These are phyloP conservation scores for Apodemia zela DNA, from an alignment of 2,888 invertebrate species.

Conservation along the genomic window DNA sequence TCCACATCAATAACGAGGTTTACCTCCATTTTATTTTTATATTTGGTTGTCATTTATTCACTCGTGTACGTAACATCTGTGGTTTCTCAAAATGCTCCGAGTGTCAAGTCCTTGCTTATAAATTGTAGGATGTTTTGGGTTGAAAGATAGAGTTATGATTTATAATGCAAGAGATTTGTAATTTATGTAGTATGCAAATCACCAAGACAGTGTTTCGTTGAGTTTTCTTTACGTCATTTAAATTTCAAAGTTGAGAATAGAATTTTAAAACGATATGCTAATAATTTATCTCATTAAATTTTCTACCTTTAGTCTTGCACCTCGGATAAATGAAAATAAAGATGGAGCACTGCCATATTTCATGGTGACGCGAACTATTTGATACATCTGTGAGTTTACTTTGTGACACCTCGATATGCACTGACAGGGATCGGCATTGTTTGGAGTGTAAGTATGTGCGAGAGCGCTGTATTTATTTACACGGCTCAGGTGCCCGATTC, in stretches of 20 bases:
- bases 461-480: too few species aligned
- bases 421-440: too few species aligned
- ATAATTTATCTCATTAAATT: neutral
- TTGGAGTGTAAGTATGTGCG: too few species aligned
- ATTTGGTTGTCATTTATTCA: conserved; percentile 26
- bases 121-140: conserved; percentile 6
- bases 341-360: too few species aligned
- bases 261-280: neutral
- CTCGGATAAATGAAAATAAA: too few species aligned
- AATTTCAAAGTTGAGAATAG: conserved; percentile 4
- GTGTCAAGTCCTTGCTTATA: conserved; percentile 7
- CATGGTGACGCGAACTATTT: too few species aligned
- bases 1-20: conserved; percentile 41
- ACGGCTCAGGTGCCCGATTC: too few species aligned
- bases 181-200: conserved; percentile 11
- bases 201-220: conserved; percentile 1
- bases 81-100: neutral
- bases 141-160: conserved; percentile 14
- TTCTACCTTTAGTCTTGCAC: neutral
- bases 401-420: too few species aligned
- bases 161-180: conserved; percentile 10
- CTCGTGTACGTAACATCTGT: conserved; percentile 17
- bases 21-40: conserved; percentile 28
- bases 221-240: neutral
- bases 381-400: too few species aligned